Conservation (phyloP, 2,797 vertebrate genomes). For the Siniperca obscura region DNA sequence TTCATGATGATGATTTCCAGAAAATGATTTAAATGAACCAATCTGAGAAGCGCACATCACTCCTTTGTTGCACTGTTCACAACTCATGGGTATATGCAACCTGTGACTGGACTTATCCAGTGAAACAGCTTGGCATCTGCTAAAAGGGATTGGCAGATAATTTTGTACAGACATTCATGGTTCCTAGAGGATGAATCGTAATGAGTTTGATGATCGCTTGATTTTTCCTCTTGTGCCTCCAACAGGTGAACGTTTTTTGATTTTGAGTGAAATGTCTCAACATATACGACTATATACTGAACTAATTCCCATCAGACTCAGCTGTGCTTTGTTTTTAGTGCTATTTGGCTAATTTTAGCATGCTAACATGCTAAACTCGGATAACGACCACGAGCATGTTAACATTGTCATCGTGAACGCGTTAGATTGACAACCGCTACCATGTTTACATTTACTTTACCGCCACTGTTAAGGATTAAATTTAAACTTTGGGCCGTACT, state of each 20-base stretch:
- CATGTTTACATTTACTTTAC: background rate
- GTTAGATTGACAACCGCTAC: background rate
- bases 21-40: conserved; percentile 1
- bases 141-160: background rate
- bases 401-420: background rate
- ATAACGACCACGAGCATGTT: background rate
- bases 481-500: background rate
- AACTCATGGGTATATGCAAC: background rate
- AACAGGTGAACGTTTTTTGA: background rate
- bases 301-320: background rate
- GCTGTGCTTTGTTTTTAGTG: background rate
- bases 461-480: background rate
- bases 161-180: background rate
- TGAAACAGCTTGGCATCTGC: background rate
- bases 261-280: too few species aligned
- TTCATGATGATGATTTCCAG: background rate
- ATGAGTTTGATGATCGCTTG: too few species aligned
- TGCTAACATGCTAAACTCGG: too few species aligned
- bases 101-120: background rate
- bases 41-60: background rate
- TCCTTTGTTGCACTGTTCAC: background rate
- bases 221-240: too few species aligned
- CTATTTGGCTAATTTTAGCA: background rate
- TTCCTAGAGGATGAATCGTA: background rate
- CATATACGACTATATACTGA: too few species aligned